Percentiles rank a stretch among this genome's conserved stretches.
Conservation (phyloP, 2,113 vertebrate genomes). For the Cnemophilus loriae region DNA sequence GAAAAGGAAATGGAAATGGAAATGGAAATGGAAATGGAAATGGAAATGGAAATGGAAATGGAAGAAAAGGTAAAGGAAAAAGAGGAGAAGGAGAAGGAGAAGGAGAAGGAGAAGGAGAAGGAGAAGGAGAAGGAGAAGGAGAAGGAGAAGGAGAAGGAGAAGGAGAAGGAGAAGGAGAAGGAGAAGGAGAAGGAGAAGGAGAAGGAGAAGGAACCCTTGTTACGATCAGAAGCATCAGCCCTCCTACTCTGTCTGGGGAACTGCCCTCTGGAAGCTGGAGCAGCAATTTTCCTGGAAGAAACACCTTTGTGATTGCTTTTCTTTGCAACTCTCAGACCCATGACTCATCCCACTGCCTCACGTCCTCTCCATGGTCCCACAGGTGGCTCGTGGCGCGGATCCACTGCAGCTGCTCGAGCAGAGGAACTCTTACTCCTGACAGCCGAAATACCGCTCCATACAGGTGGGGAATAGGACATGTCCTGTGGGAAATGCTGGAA, state of each 20-base stretch:
- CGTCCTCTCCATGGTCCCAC: neutral
- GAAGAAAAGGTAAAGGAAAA: too few species aligned
- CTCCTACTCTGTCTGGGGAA: neutral
- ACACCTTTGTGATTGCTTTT: neutral
- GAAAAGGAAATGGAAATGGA: too few species aligned
- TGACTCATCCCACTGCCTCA: neutral
- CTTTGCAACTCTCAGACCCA: neutral
- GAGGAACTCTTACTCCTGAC: neutral
- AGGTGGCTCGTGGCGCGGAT: fast-evolving
- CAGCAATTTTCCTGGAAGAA: neutral
- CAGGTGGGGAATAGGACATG: fast-evolving
- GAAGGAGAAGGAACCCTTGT: too few species aligned
- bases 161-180: too few species aligned
- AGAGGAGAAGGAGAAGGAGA: too few species aligned
- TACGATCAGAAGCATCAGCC: neutral
- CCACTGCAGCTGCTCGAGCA: neutral
- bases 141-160: neutral
- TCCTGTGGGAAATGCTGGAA: neutral
- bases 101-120: neutral
- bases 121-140: too few species aligned
- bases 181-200: neutral
- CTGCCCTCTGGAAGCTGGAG: neutral
- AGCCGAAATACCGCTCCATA: neutral
- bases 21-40: too few species aligned
- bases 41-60: too few species aligned